These are phyloP conservation scores for Temnothorax ravouxi DNA, from an alignment of 2,888 invertebrate genomes.

Conservation along the genomic window DNA sequence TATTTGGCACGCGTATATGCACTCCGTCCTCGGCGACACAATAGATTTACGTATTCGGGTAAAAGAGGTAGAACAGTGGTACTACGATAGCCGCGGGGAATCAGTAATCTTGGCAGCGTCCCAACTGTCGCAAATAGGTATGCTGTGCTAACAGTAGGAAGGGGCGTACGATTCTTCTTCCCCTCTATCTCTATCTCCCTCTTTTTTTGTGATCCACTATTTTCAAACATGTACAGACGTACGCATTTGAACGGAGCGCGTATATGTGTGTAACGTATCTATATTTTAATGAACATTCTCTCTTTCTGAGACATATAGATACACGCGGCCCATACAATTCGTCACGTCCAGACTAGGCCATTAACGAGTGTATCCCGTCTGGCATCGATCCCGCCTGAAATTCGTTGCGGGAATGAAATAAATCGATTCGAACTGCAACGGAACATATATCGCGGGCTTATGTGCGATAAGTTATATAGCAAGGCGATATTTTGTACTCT, in stretches of 20 bases:
- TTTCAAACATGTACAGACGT: conserved; percentile 46
- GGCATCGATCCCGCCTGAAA: conserved; percentile 72
- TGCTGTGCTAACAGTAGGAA: conserved; percentile 78
- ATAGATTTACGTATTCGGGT: conserved; percentile 85
- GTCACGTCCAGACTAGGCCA: conserved; percentile 63
- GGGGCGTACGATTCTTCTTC: conserved; percentile 72
- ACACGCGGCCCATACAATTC: conserved; percentile 56
- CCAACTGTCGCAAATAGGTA: conserved; percentile 84
- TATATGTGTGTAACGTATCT: conserved; percentile 12
- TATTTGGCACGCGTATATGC: conserved; percentile 79
- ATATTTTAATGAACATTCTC: conserved; percentile 70
- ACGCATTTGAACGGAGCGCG: not conserved
- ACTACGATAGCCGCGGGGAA: conserved; percentile 81
- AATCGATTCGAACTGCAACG: conserved; percentile 44
- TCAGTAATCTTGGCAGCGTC: conserved; percentile 83
- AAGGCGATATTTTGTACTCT: conserved; percentile 40
- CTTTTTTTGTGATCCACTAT: conserved; percentile 62
- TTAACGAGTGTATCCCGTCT: conserved; percentile 68
- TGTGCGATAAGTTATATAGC: conserved; percentile 25
- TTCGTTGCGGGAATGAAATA: conserved; percentile 58
- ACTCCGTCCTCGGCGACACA: conserved; percentile 79
- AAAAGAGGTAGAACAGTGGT: conserved; percentile 81
- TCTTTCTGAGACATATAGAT: conserved; percentile 50
- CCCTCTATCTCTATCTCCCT: conserved; percentile 33
- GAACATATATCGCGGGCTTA: conserved; percentile 25